Base-by-base conservation (phyloP, 2,888 invertebrate genomes). In the Pocota personata region DNA sequence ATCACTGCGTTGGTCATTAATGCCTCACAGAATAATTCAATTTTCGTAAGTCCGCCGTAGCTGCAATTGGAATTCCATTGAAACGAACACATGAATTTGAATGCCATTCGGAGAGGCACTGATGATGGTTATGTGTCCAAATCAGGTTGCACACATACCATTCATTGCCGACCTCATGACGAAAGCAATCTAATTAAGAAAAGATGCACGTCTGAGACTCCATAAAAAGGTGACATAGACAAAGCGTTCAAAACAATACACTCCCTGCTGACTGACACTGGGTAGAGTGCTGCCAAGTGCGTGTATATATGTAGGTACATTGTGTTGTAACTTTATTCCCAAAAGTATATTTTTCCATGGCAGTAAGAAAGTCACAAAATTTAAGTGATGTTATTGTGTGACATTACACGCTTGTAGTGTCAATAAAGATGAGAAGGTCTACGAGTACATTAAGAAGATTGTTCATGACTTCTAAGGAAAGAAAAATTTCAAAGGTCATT, bases 21-120 rank as follows among this genome's bases (percentile, higher is more conserved):
- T 30, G 46, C 19, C n/a, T 32, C n/a, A 21, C 16, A 14, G 10
- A n/a, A 8, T 6, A 19, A 3, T 19, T 46, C n/a, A 16, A 48
- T 50, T 21, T 50, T 50, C 14, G 35, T 46, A 16, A 21, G 7
- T 0, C n/a, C 24, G 21, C n/a, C n/a, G n/a, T n/a, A 35, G 46
- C 6, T 52, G 52, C 37, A 37, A 67, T 37, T 24, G 14, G 24
- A 52, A 37, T 52, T 67, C 10, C 24, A 67, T 52, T 66, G 32
- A 50, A 50, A 50, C 37, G 24, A 37, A 50, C 14, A 21, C 12
- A 48, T 21, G 21, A n/a, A 48, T 32, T 64, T 64, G 48, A 46
- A 46, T 64, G 14, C 62, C 30, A 30, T 46, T 43, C 16, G 30
- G 10, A 3, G 16, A 6, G 0, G 5, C 24, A 16, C 10, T 10